Conservation (phyloP, 1,140 invertebrate species). For the Megalopta genalis region DNA sequence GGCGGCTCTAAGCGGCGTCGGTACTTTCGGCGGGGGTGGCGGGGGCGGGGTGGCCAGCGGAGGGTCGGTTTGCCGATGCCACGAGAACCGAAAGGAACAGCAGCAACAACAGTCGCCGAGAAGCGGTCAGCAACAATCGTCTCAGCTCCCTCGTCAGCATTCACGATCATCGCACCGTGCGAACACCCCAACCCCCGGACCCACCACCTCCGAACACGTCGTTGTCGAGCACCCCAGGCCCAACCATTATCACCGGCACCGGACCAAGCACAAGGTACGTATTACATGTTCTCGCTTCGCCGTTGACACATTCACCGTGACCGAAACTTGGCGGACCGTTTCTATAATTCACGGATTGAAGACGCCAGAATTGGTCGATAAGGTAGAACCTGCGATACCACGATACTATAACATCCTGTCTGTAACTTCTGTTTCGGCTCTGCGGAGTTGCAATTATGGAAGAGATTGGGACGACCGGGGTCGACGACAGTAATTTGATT, state of each 20-base stretch:
- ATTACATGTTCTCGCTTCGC: background rate
- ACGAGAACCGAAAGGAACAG: slow-evolving; percentile 64
- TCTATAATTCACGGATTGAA: too few relatives aligned
- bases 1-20: slow-evolving; percentile 77
- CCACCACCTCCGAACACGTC: slow-evolving; percentile 71
- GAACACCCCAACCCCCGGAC: slow-evolving; percentile 59
- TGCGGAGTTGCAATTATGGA: too few relatives aligned
- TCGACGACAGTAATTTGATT: too few relatives aligned
- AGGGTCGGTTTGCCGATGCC: slow-evolving; percentile 71
- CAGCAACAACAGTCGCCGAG: slow-evolving; percentile 58
- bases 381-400: too few relatives aligned
- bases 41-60: slow-evolving; percentile 46
- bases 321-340: too few relatives aligned
- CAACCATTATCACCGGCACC: slow-evolving; percentile 74
- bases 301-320: too few relatives aligned
- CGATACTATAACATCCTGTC: too few relatives aligned
- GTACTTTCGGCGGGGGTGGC: slow-evolving; percentile 60
- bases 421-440: too few relatives aligned
- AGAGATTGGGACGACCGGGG: too few relatives aligned
- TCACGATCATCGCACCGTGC: slow-evolving; percentile 59
- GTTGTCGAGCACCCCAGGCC: slow-evolving; percentile 71
- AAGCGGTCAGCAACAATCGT: slow-evolving; percentile 48
- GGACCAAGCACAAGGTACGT: slow-evolving; percentile 74
- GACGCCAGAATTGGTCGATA: too few relatives aligned
- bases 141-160: slow-evolving; percentile 56